Evolutionary conservation across 2,113 vertebrate genomes (phyloP).

Genomic region (Dromiciops gliroides): DNA sequence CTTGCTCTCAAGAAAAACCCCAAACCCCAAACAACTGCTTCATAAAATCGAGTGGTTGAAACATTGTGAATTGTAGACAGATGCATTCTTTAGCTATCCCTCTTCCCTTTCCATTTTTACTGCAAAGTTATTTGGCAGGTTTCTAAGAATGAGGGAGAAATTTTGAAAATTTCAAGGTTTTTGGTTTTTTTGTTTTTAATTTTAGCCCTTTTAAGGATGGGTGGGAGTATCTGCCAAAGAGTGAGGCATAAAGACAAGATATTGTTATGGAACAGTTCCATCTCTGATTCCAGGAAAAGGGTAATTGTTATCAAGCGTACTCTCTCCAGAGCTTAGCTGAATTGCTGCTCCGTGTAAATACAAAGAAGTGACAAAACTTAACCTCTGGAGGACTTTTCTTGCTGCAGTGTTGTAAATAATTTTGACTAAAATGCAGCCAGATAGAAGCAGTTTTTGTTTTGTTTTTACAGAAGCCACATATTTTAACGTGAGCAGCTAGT

Average conservation of each 20-base stretch:
- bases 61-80: conserved; percentile 56
- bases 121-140: conserved; percentile 62
- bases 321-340: conserved; percentile 38
- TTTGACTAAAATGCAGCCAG: conserved; percentile 34
- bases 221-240: conserved; percentile 69
- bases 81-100: conserved; percentile 38
- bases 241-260: conserved; percentile 61
- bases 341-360: conserved; percentile 64
- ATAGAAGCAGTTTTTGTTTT: conserved; percentile 9
- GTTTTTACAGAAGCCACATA: conserved; percentile 40
- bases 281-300: conserved; percentile 69
- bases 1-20: conserved; percentile 26
- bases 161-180: conserved; percentile 52
- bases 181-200: conserved; percentile 49
- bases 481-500: background rate
- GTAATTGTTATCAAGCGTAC: conserved; percentile 62
- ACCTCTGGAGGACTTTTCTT: conserved; percentile 59
- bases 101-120: conserved; percentile 51
- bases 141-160: conserved; percentile 49
- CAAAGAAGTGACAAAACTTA: conserved; percentile 43
- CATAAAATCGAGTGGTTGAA: conserved; percentile 45
- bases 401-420: conserved; percentile 41
- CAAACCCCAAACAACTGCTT: background rate
- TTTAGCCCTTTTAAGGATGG: conserved; percentile 56
- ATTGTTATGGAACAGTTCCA: conserved; percentile 65